These are phyloP conservation scores for Tipula vernalis DNA, from an alignment of 2,888 invertebrate genomes.

Conservation along the genomic window DNA sequence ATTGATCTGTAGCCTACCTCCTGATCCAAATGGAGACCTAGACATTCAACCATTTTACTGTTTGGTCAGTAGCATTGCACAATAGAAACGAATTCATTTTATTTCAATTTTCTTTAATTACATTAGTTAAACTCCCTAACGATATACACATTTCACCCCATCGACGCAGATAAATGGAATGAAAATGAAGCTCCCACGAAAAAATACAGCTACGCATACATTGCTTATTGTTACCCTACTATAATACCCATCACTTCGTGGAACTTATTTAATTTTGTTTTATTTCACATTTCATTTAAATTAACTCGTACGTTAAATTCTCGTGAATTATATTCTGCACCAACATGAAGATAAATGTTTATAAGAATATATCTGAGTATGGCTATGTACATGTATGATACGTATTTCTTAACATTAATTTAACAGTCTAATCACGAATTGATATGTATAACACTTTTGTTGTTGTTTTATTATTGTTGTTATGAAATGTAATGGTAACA, in stretches of 20 bases:
- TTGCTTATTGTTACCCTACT: not conserved
- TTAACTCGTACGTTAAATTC: not conserved
- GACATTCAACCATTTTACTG: too few species aligned
- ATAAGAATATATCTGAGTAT: not conserved
- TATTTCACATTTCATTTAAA: not conserved
- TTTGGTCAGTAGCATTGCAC: too few species aligned
- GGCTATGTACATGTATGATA: not conserved
- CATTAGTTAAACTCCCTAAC: not conserved
- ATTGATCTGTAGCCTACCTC: too few species aligned
- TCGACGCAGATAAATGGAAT: not conserved
- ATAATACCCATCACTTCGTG: not conserved
- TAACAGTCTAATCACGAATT: not conserved
- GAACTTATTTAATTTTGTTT: not conserved
- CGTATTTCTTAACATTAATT: not conserved
- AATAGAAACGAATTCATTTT: too few species aligned
- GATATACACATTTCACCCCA: not conserved
- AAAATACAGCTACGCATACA: not conserved
- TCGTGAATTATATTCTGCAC: not conserved
- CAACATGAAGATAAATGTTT: not conserved
- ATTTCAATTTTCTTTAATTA: too few species aligned
- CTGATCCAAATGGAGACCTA: too few species aligned
- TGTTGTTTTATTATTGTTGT: not conserved
- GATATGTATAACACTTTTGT: not conserved
- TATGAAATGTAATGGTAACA: not conserved
- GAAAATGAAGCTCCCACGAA: not conserved